Conservation (phyloP, 2,797 vertebrate genomes). For the Cetoscarus ocellatus region DNA sequence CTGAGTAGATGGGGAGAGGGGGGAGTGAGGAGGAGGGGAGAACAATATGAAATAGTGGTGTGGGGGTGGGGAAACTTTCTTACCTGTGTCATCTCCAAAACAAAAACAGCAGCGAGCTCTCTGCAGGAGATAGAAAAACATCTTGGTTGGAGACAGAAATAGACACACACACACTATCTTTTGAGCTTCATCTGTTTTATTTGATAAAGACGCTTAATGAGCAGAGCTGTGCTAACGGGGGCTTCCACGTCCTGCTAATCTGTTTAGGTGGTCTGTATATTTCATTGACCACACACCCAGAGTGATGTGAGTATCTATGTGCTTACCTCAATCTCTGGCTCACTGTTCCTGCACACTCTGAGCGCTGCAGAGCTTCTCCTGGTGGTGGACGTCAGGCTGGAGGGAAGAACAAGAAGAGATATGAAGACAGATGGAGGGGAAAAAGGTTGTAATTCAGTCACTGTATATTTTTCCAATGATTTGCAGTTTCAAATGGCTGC, state of each 20-base stretch:
- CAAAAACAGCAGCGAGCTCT: constrained; percentile 98
- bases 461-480: constrained; percentile 51
- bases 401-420: constrained; percentile 30
- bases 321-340: constrained; percentile 91
- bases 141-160: constrained; percentile 6
- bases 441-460: constrained; percentile 39
- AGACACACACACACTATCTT: constrained; percentile 1
- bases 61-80: constrained; percentile 48
- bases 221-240: neutral
- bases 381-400: constrained; percentile 95
- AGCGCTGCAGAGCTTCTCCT: constrained; percentile 94
- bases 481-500: constrained; percentile 55
- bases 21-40: neutral
- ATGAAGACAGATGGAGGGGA: constrained; percentile 28
- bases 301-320: constrained; percentile 27
- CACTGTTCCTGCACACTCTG: constrained; percentile 85
- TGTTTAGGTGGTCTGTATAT: constrained; percentile 16
- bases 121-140: constrained; percentile 78
- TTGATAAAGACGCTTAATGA: neutral
- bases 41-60: constrained; percentile 1
- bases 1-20: neutral
- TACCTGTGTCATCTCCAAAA: constrained; percentile 89
- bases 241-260: constrained; percentile 6
- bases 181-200: constrained; percentile 17
- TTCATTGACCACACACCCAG: constrained; percentile 16